Percentiles rank a stretch among this genome's conserved stretches.
Evolutionary conservation across 1,140 invertebrate species (phyloP).

Genomic region (Anastrepha ludens): DNA sequence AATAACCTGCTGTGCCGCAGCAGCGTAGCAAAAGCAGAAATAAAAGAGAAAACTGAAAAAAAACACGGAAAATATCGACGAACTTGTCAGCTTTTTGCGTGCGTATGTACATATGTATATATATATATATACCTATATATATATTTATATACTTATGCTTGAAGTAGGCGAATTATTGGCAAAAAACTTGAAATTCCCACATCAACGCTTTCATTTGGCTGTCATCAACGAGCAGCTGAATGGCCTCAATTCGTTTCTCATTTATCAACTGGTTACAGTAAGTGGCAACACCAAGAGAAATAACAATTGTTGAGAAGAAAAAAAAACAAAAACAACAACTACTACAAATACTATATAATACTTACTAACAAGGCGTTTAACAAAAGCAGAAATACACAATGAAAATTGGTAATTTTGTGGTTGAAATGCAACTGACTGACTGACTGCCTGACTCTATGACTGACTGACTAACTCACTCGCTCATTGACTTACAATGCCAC

Average conservation of each 20-base stretch:
- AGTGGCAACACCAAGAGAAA: not conserved
- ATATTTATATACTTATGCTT: not conserved
- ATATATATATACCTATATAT: not conserved
- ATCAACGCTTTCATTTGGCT: slow-evolving; percentile 72
- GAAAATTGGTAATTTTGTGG: slow-evolving; percentile 31
- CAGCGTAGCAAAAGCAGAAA: not conserved
- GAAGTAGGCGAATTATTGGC: not conserved
- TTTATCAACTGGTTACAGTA: slow-evolving; percentile 22
- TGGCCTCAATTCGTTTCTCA: slow-evolving; percentile 34
- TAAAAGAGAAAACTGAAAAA: not conserved
- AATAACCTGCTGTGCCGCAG: not conserved
- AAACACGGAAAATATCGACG: not conserved
- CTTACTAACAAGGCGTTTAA: slow-evolving; percentile 31
- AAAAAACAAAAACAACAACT: not conserved
- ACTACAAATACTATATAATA: not conserved
- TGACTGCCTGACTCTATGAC: not conserved
- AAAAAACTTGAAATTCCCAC: slow-evolving; percentile 67
- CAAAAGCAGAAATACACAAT: slow-evolving; percentile 24
- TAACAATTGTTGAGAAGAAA: too few relatives aligned
- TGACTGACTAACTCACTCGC: not conserved
- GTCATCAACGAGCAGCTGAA: slow-evolving; percentile 66
- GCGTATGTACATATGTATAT: not conserved
- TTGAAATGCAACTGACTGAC: not conserved
- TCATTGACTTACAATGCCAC: not conserved
- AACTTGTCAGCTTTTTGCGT: not conserved